A percentile compares a stretch with the other conserved stretches of the same genome.
Evolutionary conservation across 53 echinoderm and acorn worm genomes (phyloP).

Genomic region (Mesocentrotus franciscanus): DNA sequence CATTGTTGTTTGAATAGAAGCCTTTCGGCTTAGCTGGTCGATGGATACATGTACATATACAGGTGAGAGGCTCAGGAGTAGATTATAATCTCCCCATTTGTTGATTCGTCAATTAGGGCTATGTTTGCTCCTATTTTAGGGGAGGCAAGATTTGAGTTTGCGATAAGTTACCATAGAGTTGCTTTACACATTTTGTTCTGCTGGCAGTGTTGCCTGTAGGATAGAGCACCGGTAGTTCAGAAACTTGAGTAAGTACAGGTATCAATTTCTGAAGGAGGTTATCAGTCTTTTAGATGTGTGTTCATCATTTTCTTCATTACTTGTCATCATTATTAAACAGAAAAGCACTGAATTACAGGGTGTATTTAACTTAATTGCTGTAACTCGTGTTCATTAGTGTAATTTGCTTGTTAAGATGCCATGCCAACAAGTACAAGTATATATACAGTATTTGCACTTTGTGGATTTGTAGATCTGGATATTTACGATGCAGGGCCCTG

Average conservation of each 20-base stretch:
- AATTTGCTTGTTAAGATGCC: background rate
- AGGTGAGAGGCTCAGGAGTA: background rate
- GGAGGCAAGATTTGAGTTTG: slow-evolving; percentile 45
- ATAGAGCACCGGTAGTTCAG: background rate
- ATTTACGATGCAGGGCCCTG: no score
- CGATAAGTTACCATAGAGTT: background rate
- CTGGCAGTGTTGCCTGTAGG: background rate
- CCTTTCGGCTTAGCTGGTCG: slow-evolving; percentile 21
- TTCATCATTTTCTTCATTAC: no score
- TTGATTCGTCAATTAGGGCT: slow-evolving; percentile 37
- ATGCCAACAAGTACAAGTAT: no score
- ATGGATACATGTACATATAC: background rate
- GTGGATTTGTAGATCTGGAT: no score
- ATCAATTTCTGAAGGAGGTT: background rate
- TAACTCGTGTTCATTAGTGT: background rate
- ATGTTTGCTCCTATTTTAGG: slow-evolving; percentile 32
- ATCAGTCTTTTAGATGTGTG: no score
- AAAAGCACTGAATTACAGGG: no score
- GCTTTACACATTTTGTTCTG: background rate
- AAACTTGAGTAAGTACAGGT: slow-evolving; percentile 3
- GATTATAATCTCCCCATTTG: slow-evolving; percentile 17
- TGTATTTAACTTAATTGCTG: no score
- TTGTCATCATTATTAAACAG: no score
- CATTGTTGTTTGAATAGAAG: background rate
- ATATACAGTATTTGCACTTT: no score